Evolutionary conservation across 2,888 invertebrate genomes (phyloP).

Genomic region (Rambutsinella grinnellia): DNA sequence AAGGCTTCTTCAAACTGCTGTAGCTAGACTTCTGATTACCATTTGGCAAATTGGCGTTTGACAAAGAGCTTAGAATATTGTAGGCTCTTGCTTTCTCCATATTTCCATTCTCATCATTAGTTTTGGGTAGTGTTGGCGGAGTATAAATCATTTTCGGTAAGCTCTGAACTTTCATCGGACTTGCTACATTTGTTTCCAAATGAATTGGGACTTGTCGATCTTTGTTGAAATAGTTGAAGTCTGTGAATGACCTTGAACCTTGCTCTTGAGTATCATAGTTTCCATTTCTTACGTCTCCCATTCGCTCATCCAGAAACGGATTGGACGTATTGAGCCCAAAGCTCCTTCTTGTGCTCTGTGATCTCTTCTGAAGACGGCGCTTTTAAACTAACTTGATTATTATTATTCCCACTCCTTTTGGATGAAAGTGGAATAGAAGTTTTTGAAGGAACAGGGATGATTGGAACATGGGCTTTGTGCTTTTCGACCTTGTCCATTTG

Average conservation of each 20-base stretch:
- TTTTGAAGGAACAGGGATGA: neutral
- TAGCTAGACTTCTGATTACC: neutral
- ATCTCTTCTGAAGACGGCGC: conserved; percentile 15
- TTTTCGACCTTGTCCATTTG: conserved; percentile 17
- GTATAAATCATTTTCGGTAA: conserved; percentile 26
- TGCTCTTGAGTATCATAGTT: neutral
- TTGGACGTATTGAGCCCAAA: conserved; percentile 32
- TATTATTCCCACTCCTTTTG: neutral
- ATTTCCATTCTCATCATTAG: conserved; percentile 6
- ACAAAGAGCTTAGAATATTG: conserved; percentile 10
- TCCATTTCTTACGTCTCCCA: neutral
- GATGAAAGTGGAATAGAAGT: neutral
- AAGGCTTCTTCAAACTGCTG: too few species aligned
- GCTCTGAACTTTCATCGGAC: conserved; percentile 24
- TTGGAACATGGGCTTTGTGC: conserved; percentile 17
- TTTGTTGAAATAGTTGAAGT: conserved; percentile 15
- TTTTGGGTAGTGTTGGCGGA: too few species aligned
- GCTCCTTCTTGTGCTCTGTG: conserved; percentile 22
- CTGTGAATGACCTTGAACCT: neutral
- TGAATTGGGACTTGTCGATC: too few species aligned
- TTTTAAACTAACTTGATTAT: neutral
- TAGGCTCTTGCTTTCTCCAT: conserved; percentile 16
- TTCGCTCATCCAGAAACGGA: neutral
- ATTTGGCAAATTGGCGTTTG: neutral
- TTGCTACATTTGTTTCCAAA: too few species aligned